Conservation (phyloP, 2,888 invertebrate species). For the Eilema caniola region DNA sequence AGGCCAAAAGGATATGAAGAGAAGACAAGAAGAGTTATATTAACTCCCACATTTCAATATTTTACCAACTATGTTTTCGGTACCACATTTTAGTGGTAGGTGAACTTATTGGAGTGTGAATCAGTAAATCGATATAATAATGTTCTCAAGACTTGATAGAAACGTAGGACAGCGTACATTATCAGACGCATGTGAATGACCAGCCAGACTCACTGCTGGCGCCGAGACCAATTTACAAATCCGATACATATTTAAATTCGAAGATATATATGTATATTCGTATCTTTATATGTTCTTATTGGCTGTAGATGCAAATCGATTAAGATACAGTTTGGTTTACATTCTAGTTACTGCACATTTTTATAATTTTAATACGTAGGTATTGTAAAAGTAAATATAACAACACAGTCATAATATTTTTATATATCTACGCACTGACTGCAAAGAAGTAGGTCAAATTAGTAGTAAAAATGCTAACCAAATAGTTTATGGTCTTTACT, state of each 20-base stretch:
- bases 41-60: too few relatives aligned
- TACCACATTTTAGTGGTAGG: neutral
- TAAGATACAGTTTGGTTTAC: neutral
- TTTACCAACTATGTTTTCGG: too few relatives aligned
- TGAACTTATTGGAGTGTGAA: neutral
- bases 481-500: neutral
- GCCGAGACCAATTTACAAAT: slow-evolving; percentile 38
- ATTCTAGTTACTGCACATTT: neutral
- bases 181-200: slow-evolving; percentile 27
- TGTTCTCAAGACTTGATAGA: neutral
- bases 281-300: neutral
- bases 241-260: slow-evolving; percentile 34
- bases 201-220: slow-evolving; percentile 26
- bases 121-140: neutral
- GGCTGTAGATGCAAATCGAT: neutral
- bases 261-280: neutral
- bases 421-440: neutral
- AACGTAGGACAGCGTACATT: neutral
- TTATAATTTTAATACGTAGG: neutral
- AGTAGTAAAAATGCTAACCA: neutral
- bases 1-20: too few relatives aligned
- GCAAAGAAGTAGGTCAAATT: slow-evolving; percentile 2
- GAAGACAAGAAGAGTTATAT: too few relatives aligned
- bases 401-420: neutral
- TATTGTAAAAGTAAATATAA: neutral